Base-by-base conservation (phyloP, 2,113 vertebrate genomes). In the Burhinus oedicnemus region DNA sequence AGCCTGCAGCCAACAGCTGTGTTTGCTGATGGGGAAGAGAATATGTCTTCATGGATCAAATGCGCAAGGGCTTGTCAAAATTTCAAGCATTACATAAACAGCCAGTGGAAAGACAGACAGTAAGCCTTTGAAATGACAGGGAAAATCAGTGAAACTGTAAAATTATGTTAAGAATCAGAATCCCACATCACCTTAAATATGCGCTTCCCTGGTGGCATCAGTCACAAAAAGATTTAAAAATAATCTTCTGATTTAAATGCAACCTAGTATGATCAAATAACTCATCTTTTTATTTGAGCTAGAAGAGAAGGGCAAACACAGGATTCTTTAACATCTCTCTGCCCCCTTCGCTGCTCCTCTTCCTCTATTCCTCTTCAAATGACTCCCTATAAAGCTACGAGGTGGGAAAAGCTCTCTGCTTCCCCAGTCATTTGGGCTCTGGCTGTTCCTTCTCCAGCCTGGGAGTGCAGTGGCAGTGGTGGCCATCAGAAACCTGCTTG, bases 1-100 rank as follows among this genome's bases (percentile, higher is more conserved):
- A 58, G 51, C 11, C 81, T 71, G 64, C 88, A 93, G 90, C 42
- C 80, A 86, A 34, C 45, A 90, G 58, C 66, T 94, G 64, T 81
- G 72, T 70, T 88, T 86, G 51, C 71, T 79, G 76, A 49, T 45
- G 78, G 52, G n/a, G 25, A 93, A 87, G 52, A 78, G 17, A 66
- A 16, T 29, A 11, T 11, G 12, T 83, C 55, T 83, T 85, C 64
- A 21, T 2, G 18, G 68, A 90, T 54, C 51, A 93, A 70, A 81
- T 30, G 27, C 2, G 2, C 34, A 58, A 81, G 23, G 47, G 45
- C 57, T 44, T 79, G 74, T 91, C 69, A 91, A 80, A 85, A 89
- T 72, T 82, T 83, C 69, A 72, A 81, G 57, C 13, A 12, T 52
- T 78, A 87, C 0, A 0, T 64, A 68, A 96, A 76, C 49, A 71